phyloP scores from a whole-genome alignment of 1,140 invertebrate genomes.

The Oreohelix idahoensis region DNA sequence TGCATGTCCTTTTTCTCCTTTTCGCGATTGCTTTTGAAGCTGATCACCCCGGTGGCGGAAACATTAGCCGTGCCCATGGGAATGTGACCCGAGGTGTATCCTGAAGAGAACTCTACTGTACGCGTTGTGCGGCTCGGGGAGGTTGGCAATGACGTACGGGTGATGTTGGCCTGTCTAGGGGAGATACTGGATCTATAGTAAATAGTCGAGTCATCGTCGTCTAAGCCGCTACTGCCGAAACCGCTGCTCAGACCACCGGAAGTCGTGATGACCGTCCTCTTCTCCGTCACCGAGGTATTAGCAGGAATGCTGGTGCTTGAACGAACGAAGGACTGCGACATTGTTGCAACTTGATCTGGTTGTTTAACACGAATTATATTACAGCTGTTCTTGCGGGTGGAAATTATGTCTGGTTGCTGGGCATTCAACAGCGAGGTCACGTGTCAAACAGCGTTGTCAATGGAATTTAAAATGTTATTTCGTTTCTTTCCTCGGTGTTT shows the following conservation, averaged over 20 bases:
- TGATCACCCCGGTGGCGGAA: constrained; percentile 61
- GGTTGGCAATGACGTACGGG: constrained; percentile 19
- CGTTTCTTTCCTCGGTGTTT: no score
- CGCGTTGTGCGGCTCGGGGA: constrained; percentile 45
- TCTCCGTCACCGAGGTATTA: constrained; percentile 55
- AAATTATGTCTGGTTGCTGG: background rate
- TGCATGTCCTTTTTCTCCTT: constrained; percentile 74
- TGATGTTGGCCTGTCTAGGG: constrained; percentile 19
- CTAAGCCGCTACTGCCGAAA: constrained; percentile 19
- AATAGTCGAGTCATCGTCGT: constrained; percentile 41
- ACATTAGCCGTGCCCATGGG: constrained; percentile 42
- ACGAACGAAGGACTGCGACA: constrained; percentile 25
- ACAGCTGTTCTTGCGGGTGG: background rate
- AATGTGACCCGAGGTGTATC: constrained; percentile 39
- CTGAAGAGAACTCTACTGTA: constrained; percentile 46
- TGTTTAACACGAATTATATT: background rate
- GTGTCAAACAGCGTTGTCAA: no score
- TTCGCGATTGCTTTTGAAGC: constrained; percentile 70
- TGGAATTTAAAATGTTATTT: no score
- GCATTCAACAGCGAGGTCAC: background rate
- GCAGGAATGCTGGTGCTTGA: constrained; percentile 27
- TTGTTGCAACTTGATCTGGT: background rate
- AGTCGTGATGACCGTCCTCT: constrained; percentile 61
- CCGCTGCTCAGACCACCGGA: constrained; percentile 45
- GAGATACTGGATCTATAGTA: constrained; percentile 60